These are phyloP conservation scores for Apodemia duryi DNA, from an alignment of 2,888 invertebrate species.

Conservation along the genomic window DNA sequence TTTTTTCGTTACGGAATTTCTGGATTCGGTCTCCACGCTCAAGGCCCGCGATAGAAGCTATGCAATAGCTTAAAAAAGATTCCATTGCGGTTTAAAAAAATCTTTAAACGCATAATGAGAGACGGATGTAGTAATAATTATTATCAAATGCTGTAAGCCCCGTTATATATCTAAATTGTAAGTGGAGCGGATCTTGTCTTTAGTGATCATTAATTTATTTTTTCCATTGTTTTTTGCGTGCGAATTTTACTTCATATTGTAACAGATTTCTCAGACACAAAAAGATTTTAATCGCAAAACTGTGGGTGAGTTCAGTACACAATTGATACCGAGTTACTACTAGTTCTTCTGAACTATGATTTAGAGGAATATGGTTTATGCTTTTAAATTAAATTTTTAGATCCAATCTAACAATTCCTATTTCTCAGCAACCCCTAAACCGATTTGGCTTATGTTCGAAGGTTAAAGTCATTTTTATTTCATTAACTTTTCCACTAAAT, in stretches of 20 bases:
- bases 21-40: too few species aligned
- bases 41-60: too few species aligned
- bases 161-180: constrained; percentile 3
- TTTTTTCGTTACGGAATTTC: too few species aligned
- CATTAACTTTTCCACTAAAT: too few species aligned
- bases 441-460: too few species aligned
- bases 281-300: constrained; percentile 4
- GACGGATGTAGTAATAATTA: not conserved
- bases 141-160: not conserved
- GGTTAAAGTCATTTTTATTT: too few species aligned
- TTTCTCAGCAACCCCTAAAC: too few species aligned
- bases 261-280: constrained; percentile 11
- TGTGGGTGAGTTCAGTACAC: not conserved
- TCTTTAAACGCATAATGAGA: not conserved
- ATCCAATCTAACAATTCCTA: too few species aligned
- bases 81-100: not conserved
- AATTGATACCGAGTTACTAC: not conserved
- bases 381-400: too few species aligned
- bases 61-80: too few species aligned
- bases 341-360: not conserved
- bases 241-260: constrained; percentile 12
- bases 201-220: constrained; percentile 6
- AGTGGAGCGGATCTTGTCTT: constrained; percentile 9
- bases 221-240: constrained; percentile 9
- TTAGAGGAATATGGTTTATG: not conserved